These are phyloP conservation scores for Prunella strophiata DNA, from an alignment of 2,797 vertebrate species.

Conservation along the genomic window DNA sequence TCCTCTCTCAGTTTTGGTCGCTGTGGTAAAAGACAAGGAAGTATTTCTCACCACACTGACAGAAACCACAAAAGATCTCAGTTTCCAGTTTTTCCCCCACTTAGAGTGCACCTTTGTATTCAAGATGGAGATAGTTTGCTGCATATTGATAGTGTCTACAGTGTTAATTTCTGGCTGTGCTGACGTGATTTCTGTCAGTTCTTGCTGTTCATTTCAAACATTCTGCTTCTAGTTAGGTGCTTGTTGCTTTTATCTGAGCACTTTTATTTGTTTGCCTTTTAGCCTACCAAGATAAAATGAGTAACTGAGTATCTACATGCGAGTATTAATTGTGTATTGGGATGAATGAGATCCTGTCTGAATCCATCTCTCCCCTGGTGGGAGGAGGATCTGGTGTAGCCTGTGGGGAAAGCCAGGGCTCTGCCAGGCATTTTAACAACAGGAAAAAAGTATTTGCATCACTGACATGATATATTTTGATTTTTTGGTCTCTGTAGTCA, in stretches of 20 bases:
- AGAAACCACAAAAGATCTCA: constrained; percentile 59
- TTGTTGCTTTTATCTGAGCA: not conserved
- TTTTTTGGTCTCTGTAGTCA: accelerated
- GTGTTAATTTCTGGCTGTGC: not conserved
- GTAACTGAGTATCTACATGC: not conserved
- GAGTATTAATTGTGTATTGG: not conserved
- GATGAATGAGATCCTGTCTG: not conserved
- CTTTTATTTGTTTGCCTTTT: constrained; percentile 39
- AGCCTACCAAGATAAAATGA: not conserved
- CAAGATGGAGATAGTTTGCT: not conserved
- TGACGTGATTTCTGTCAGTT: not conserved
- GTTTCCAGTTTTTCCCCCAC: constrained; percentile 18
- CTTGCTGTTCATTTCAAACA: not conserved
- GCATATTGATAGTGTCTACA: not conserved
- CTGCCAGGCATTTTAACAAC: not conserved
- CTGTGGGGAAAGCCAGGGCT: not conserved
- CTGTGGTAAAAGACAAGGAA: constrained; percentile 59
- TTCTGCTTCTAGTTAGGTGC: not conserved
- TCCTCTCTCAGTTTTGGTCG: not conserved
- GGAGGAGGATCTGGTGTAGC: not conserved
- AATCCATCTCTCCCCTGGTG: not conserved
- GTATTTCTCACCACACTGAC: constrained; percentile 32
- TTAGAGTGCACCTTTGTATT: not conserved
- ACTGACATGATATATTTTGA: accelerated
- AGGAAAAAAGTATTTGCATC: not conserved